Percentiles rank a stretch among this genome's conserved stretches.
Evolutionary conservation across 2,797 vertebrate genomes (phyloP).

Genomic region (Philypnodon macrostomus): DNA sequence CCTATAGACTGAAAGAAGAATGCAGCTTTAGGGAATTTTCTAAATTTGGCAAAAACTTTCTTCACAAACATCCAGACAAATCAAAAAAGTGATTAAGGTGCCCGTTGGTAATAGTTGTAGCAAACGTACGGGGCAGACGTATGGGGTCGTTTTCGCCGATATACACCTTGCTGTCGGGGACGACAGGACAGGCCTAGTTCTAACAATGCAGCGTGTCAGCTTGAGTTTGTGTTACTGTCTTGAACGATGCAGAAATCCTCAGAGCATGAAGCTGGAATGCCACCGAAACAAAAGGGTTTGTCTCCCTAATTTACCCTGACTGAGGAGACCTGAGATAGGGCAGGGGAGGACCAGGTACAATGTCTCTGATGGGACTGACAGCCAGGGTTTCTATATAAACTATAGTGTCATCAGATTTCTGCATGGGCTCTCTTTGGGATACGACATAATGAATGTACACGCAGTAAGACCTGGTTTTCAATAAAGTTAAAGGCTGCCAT

Average conservation of each 20-base stretch:
- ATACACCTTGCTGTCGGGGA: too few relatives aligned
- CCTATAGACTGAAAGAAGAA: too few relatives aligned
- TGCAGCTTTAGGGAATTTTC: too few relatives aligned
- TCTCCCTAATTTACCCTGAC: slow-evolving; percentile 2
- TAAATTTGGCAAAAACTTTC: too few relatives aligned
- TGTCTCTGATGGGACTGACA: background rate
- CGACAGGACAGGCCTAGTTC: background rate
- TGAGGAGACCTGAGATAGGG: background rate
- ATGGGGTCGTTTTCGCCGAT: too few relatives aligned
- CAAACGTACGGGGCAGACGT: too few relatives aligned
- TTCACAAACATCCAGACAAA: too few relatives aligned
- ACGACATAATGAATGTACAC: background rate
- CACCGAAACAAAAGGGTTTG: background rate
- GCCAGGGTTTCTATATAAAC: background rate
- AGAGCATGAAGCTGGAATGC: slow-evolving; percentile 14
- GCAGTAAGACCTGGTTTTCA: background rate
- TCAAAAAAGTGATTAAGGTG: too few relatives aligned
- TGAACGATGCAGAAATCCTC: background rate
- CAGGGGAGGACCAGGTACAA: background rate
- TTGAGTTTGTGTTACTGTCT: slow-evolving; percentile 1
- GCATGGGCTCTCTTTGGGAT: background rate
- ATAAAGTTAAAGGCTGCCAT: background rate
- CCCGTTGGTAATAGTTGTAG: too few relatives aligned
- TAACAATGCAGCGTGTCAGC: slow-evolving; percentile 2
- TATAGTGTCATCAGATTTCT: background rate